Base-by-base conservation (phyloP, 2,113 vertebrate species). In the Galemys pyrenaicus region DNA sequence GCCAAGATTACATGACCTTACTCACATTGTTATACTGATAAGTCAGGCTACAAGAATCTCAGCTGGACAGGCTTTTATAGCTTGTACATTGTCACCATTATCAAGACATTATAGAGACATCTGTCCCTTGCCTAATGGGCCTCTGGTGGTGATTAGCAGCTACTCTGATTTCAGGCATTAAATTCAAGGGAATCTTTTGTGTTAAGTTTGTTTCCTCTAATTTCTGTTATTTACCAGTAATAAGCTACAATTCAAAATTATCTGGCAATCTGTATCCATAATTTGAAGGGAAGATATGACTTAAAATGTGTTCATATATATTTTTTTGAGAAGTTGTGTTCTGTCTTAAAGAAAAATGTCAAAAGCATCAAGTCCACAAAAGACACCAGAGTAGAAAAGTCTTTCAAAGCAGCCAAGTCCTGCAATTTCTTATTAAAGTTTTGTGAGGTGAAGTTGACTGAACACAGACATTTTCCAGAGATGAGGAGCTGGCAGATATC, bases 381-480 rank as follows among this genome's bases (percentile, higher is more conserved):
- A 95, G 51, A 83, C 94, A 94, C 16, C 75, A 51, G 20, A 90
- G 51, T 95, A 73, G 37, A 26, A 74, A 95, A 81, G 75, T 94
- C 80, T 92, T 97, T 96, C 51, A 85, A 95, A 91, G 62, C 12
- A 75, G 93, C 85, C 95, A 94, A 96, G 68, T 91, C 95, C 80
- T 28, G 6, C 89, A 96, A 84, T 83, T 96, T 94, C 97, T 96
- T 96, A 71, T 97, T 97, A 97, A 98, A 97, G 41, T 98, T 98
- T 97, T 98, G 98, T 97, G 97, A 98, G 96, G 96, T 97, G 83
- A 97, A 97, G 46, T 87, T 98, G 97, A 96, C 96, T 81, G 74
- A 56, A 37, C 35, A 44, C 49, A 77, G 30, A 94, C 91, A 96
- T 97, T 98, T 98, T 97, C 95, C 95, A 96, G 90, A 96, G 62